These are phyloP conservation scores for Pipa parva DNA, from an alignment of 2,113 vertebrate genomes.

Conservation along the genomic window DNA sequence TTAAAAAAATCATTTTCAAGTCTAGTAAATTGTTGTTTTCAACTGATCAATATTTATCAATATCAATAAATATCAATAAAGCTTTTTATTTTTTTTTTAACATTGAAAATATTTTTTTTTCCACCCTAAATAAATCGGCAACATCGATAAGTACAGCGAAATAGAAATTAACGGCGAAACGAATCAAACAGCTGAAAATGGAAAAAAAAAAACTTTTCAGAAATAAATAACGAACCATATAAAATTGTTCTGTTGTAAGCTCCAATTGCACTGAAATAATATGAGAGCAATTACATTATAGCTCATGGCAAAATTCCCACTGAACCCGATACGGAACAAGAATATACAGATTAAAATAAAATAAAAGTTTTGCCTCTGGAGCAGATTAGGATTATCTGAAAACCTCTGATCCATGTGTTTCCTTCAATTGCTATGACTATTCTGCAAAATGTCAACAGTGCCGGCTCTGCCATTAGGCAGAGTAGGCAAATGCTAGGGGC, in stretches of 20 bases:
- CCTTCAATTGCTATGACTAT: too few species aligned
- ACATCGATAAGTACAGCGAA: not conserved
- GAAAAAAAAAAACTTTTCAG: not conserved
- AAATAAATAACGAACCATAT: not conserved
- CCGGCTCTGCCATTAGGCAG: too few species aligned
- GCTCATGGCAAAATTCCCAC: slow-evolving; percentile 5
- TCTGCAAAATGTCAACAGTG: too few species aligned
- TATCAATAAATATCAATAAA: not conserved
- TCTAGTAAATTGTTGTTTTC: not conserved
- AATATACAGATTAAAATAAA: not conserved
- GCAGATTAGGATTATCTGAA: too few species aligned
- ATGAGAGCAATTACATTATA: slow-evolving; percentile 22
- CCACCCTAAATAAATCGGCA: not conserved
- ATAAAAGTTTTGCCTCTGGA: too few species aligned
- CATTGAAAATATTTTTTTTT: not conserved
- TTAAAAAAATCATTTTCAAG: too few species aligned
- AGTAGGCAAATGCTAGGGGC: too few species aligned
- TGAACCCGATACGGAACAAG: not conserved
- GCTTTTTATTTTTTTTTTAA: not conserved
- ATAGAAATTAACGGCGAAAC: not conserved
- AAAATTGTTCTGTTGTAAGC: not conserved
- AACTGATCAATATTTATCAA: not conserved
- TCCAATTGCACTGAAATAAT: slow-evolving; percentile 11
- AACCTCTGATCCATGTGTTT: not conserved
- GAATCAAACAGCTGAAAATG: not conserved